Base-by-base conservation (phyloP, 2,888 invertebrate species). In the Scaptomyza flava region DNA sequence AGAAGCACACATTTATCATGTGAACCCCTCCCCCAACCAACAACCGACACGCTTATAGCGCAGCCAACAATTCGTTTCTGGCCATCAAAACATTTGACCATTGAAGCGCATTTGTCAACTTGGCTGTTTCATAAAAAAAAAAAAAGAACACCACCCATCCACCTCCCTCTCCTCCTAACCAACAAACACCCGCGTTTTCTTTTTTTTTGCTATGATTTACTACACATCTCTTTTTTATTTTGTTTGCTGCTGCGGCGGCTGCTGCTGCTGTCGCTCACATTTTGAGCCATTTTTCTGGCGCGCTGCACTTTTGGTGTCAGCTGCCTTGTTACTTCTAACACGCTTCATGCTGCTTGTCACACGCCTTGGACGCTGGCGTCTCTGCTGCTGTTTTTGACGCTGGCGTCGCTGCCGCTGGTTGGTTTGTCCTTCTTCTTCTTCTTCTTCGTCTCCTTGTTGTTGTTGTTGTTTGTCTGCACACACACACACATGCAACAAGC, bases 241-340 rank as follows among this genome's bases (percentile, higher is more conserved):
- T 31, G 17, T 8, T 12, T 63, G 11, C 31, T 63, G 61, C 41
- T 45, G 42, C n/a, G n/a, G n/a, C n/a, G n/a, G n/a, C 8, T 59
- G 46, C 27, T 50, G 60, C 43, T 59, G 65, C 59, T 77, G 70
- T 68, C 69, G 72, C 75, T 81, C 66, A 70, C 69, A 68, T 79
- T 79, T 81, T 67, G 72, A 78, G 79, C 62, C 79, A 79, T 79
- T 79, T 79, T 79, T 81, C 72, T 78, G 82, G 77, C 77, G 79
- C 79, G 77, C 78, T 79, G 79, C 80, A 81, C 79, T 81, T 79
- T 78, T 82, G 83, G 83, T 84, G 83, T 84, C 83, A 82, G 83
- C 86, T 87, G 83, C 88, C 83, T 87, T 84, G 83, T 84, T 84
- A 84, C 82, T 87, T 82, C 81, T 82, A 82, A 82, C 81, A 82